Conservation (phyloP, 2,888 invertebrate species). For the Pristionchus maxplancki region DNA sequence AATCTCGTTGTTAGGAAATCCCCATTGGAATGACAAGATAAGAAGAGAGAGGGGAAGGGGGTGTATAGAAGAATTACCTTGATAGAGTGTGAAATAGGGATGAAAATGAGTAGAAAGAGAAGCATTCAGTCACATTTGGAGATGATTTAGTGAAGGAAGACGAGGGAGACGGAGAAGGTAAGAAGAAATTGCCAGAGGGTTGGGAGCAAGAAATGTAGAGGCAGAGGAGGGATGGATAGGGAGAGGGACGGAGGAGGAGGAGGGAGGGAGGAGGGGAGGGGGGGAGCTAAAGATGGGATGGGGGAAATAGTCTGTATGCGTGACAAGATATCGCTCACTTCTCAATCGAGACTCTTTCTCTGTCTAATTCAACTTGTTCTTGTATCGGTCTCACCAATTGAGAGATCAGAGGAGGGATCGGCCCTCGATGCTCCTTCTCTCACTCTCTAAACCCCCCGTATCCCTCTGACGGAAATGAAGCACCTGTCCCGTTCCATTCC, state of each 20-base stretch:
- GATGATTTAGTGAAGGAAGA: constrained; percentile 21
- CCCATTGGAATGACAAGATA: constrained; percentile 6
- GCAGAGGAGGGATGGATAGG: not conserved
- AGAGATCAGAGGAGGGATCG: constrained; percentile 9
- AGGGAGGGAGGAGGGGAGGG: constrained; percentile 1
- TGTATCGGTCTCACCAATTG: constrained; percentile 34
- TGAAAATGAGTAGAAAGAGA: not conserved
- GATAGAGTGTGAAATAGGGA: not conserved
- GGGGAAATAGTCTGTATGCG: not conserved
- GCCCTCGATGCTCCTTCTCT: not conserved
- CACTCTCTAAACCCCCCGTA: not conserved
- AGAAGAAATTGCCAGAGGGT: constrained; percentile 11
- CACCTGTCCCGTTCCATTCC: constrained; percentile 28
- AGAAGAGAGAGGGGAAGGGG: not conserved
- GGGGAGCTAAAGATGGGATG: constrained; percentile 14
- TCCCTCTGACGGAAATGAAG: constrained; percentile 25
- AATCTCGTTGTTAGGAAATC: not conserved
- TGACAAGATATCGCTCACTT: not conserved
- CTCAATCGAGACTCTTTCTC: not conserved
- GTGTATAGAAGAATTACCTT: constrained; percentile 1
- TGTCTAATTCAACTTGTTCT: constrained; percentile 10
- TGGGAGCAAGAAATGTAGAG: not conserved
- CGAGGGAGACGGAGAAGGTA: not conserved
- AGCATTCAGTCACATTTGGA: constrained; percentile 38
- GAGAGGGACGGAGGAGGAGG: constrained; percentile 1